Evolutionary conservation across 2,113 vertebrate species (phyloP), one percentile per base, ranked within the genome.

Genomic region (Sylvilagus bachmani): DNA sequence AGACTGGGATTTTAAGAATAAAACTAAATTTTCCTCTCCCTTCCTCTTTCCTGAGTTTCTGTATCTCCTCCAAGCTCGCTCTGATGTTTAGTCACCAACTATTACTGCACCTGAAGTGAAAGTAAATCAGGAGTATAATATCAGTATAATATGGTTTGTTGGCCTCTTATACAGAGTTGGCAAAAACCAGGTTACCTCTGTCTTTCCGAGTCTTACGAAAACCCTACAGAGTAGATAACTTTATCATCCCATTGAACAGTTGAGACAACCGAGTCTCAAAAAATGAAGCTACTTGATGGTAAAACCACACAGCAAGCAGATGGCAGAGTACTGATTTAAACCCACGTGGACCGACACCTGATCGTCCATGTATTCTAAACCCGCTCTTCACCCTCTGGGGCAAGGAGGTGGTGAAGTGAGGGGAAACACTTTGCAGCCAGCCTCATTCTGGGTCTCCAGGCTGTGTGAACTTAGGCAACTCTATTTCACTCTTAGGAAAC

Each of bases 61-160:
- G 92, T 58, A 89, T 21, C 69, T 95, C 69, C 61, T 95, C 79
- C 53, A 89, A 67, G 58, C 49, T 38, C 11, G 87, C 62, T 79
- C 79, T 80, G 82, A 33, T 85, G 86, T 94, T 93, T 58, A 55
- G 29, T 95, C 49, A 91, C 38, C 75, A 95, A 94, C 86, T 89
- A 38, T 69, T 93, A 95, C 8, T 89, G 70, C 83, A 90, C 61
- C 79, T 66, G 36, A 96, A 96, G 64, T 88, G 14, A 74, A 70
- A 71, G 93, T 90, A 21, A 79, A 77, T 49, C 51, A 92, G 22
- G 90, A 88, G n/a, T n/a, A n/a, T n/a, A n/a, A n/a, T n/a, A n/a
- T n/a, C 25, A 36, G 36, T 36, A 87, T 38, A 79, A 53, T 67
- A 81, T 27, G 36, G 84, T 83, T 70, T 93, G 80, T 22, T 90